phyloP scores from a whole-genome alignment of 1,140 invertebrate genomes.

The Cryptotermes secundus region DNA sequence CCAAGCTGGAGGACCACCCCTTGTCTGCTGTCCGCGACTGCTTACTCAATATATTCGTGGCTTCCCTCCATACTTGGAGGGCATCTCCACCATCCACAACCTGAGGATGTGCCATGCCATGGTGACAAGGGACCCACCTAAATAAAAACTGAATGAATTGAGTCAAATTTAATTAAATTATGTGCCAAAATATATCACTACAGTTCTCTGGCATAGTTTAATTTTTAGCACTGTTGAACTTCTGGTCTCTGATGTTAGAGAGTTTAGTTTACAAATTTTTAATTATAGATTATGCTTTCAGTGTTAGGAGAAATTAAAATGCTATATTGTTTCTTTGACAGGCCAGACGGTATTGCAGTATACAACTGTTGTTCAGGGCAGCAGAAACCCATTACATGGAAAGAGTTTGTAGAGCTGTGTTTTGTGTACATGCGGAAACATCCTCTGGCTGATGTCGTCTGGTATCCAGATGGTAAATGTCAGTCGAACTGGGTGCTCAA shows the following conservation, averaged over 20 bases:
- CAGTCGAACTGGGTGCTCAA: constrained; percentile 47
- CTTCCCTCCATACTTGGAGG: too few species aligned
- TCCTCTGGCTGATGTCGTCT: constrained; percentile 54
- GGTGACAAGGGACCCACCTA: too few species aligned
- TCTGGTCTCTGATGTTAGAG: not conserved
- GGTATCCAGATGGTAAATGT: constrained; percentile 49
- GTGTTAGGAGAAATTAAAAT: not conserved
- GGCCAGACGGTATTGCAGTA: constrained; percentile 53
- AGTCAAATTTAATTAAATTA: too few species aligned
- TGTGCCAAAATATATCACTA: too few species aligned
- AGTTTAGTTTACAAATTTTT: not conserved
- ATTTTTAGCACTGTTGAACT: too few species aligned
- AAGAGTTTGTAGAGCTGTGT: constrained; percentile 57
- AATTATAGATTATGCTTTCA: not conserved
- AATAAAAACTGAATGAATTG: too few species aligned
- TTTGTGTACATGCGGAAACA: constrained; percentile 51
- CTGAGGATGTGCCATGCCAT: too few species aligned
- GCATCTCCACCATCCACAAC: too few species aligned
- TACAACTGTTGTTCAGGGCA: constrained; percentile 66
- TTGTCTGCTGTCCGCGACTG: too few species aligned
- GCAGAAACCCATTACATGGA: constrained; percentile 68
- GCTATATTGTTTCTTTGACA: constrained; percentile 34
- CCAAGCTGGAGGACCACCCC: too few species aligned
- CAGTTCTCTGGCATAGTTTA: too few species aligned
- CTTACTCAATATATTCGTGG: too few species aligned